Conservation (phyloP, 2,113 vertebrate species). For the Phalacrocorax brasilianus region DNA sequence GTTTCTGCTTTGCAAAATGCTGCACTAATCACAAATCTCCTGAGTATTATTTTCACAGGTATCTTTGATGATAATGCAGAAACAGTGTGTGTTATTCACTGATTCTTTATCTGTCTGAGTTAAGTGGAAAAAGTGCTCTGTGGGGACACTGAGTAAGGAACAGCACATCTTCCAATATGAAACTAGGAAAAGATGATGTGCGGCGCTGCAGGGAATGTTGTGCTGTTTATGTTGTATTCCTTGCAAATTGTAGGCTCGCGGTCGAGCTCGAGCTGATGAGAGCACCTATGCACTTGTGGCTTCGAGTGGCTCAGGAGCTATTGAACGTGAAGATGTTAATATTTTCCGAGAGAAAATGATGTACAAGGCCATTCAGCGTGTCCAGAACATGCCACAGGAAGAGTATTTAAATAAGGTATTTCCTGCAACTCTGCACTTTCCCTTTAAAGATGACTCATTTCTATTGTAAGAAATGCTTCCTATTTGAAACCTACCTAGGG, state of each 20-base stretch:
- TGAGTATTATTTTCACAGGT: neutral
- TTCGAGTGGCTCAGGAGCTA: constrained; percentile 78
- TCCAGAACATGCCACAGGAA: constrained; percentile 75
- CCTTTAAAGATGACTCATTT: neutral
- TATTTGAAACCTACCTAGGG: neutral
- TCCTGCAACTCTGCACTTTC: neutral
- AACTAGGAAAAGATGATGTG: neutral
- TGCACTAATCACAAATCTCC: neutral
- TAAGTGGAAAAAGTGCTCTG: neutral
- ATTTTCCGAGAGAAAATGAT: constrained; percentile 89
- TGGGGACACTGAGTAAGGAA: neutral
- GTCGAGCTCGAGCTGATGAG: constrained; percentile 90
- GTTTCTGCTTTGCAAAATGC: neutral
- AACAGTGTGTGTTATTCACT: neutral
- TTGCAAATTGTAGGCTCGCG: constrained; percentile 79
- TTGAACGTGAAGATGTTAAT: constrained; percentile 89
- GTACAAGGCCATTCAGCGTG: constrained; percentile 85
- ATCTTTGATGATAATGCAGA: neutral
- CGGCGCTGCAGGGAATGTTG: neutral
- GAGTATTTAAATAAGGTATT: constrained; percentile 83
- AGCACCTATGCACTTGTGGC: constrained; percentile 89
- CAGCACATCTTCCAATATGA: neutral
- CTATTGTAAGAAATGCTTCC: neutral
- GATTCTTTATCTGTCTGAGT: neutral
- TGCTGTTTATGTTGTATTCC: neutral